A percentile compares a stretch with the other conserved stretches of the same genome.
These are phyloP conservation scores for Drosophila buzzatii DNA, from an alignment of 2,888 invertebrate species.

Conservation along the genomic window DNA sequence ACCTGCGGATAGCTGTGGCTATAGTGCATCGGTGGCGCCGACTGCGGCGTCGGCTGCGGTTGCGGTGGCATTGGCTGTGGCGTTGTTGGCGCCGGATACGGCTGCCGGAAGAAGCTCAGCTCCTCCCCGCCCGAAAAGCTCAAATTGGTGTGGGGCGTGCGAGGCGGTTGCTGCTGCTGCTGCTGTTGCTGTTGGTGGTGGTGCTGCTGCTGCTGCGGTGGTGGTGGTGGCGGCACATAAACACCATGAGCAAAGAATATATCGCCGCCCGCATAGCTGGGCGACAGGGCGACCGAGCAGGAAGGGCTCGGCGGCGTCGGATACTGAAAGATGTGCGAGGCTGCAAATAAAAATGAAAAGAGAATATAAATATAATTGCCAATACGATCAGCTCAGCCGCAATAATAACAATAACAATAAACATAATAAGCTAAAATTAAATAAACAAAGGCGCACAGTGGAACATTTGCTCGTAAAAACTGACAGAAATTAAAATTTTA, in stretches of 20 bases:
- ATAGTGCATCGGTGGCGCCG: conserved; percentile 81
- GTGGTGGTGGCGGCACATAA: conserved; percentile 59
- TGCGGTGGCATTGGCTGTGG: conserved; percentile 73
- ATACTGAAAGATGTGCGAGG: conserved; percentile 84
- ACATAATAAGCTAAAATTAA: conserved; percentile 11
- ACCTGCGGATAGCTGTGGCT: conserved; percentile 73
- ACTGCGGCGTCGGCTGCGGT: conserved; percentile 74
- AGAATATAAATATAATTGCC: conserved; percentile 35
- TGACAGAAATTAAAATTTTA: not conserved
- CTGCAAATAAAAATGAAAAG: conserved; percentile 61
- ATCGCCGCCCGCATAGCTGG: conserved; percentile 81
- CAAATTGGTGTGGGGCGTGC: conserved; percentile 83
- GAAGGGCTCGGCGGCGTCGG: conserved; percentile 85
- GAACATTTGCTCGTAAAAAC: not conserved
- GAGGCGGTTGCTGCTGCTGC: conserved; percentile 1
- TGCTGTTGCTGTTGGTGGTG: conserved; percentile 17
- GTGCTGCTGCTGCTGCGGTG: not conserved
- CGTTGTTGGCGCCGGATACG: conserved; percentile 74
- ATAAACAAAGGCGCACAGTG: conserved; percentile 54
- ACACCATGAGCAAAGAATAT: conserved; percentile 84
- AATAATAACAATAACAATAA: conserved; percentile 9
- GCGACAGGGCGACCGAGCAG: conserved; percentile 81
- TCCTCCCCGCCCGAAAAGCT: conserved; percentile 83
- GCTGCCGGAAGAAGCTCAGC: conserved; percentile 80
- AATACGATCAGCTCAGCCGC: conserved; percentile 12